These are phyloP conservation scores for Smittia sp. DNA, from an alignment of 2,888 invertebrate genomes.

Conservation along the genomic window DNA sequence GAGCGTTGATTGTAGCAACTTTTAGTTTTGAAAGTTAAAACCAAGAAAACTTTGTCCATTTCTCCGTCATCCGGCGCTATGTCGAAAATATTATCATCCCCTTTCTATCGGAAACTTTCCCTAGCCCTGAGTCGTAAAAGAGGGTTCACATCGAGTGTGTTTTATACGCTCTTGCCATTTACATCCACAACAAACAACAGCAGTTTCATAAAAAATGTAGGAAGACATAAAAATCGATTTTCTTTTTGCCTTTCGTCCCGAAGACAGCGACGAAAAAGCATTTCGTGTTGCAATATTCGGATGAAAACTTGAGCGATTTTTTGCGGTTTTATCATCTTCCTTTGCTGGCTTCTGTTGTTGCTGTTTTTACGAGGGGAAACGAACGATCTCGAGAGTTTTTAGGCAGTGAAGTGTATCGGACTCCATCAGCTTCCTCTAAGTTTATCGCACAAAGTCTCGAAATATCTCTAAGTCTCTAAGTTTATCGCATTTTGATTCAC, in stretches of 20 bases:
- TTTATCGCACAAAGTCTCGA: neutral
- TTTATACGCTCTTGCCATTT: slow-evolving; percentile 33
- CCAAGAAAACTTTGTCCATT: neutral
- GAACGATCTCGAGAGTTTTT: neutral
- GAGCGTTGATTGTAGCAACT: no score
- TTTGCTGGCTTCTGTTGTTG: neutral
- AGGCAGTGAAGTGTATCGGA: no score
- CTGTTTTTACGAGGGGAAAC: neutral
- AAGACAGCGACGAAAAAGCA: neutral
- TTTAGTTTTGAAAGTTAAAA: neutral
- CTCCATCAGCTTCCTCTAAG: neutral
- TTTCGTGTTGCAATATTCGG: neutral
- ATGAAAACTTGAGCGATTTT: neutral
- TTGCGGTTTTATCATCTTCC: neutral
- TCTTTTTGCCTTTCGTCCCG: slow-evolving; percentile 10
- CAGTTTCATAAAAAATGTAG: slow-evolving; percentile 40
- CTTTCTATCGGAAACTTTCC: neutral
- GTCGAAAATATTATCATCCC: neutral
- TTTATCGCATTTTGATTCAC: neutral
- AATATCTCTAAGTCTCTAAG: neutral
- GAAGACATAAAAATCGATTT: slow-evolving; percentile 40
- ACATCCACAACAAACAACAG: slow-evolving; percentile 39
- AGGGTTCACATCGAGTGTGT: slow-evolving; percentile 40
- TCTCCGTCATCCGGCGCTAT: neutral
- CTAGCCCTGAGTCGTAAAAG: slow-evolving; percentile 25